Percentiles rank a stretch among this genome's conserved stretches.
Evolutionary conservation across 2,888 invertebrate species (phyloP).

Genomic region (Mactromeris polynyma): DNA sequence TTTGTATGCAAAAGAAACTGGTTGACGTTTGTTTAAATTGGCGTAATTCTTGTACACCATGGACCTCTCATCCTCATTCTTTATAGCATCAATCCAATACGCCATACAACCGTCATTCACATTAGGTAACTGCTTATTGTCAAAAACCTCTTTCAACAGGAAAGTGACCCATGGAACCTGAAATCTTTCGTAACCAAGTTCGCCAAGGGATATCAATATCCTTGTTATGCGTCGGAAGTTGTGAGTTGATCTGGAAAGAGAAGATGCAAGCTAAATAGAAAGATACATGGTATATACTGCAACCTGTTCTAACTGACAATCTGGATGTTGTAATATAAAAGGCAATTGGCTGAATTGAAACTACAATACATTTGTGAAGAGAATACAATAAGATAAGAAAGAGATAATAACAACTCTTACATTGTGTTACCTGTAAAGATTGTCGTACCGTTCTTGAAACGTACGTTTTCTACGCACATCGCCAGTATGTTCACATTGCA

Average conservation of each 20-base stretch:
- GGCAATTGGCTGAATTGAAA: no score
- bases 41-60: not conserved
- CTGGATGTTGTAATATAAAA: no score
- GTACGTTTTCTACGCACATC: not conserved
- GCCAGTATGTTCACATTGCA: not conserved
- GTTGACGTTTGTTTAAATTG: not conserved
- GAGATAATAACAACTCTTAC: no score
- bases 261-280: not conserved
- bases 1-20: no score
- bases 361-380: no score
- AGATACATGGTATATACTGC: no score
- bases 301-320: no score
- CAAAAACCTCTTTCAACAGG: conserved; percentile 43
- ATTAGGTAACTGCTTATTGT: conserved; percentile 22
- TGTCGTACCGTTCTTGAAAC: conserved; percentile 6
- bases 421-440: conserved; percentile 17
- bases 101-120: conserved; percentile 37
- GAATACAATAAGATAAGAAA: no score
- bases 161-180: conserved; percentile 53
- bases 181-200: conserved; percentile 49
- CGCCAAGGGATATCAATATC: conserved; percentile 54
- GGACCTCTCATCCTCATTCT: conserved; percentile 17
- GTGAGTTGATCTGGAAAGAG: conserved; percentile 43
- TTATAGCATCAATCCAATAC: conserved; percentile 47
- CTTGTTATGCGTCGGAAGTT: conserved; percentile 50